phyloP scores from a whole-genome alignment of 2,113 vertebrate genomes.

The Clarias macrocephalus region DNA sequence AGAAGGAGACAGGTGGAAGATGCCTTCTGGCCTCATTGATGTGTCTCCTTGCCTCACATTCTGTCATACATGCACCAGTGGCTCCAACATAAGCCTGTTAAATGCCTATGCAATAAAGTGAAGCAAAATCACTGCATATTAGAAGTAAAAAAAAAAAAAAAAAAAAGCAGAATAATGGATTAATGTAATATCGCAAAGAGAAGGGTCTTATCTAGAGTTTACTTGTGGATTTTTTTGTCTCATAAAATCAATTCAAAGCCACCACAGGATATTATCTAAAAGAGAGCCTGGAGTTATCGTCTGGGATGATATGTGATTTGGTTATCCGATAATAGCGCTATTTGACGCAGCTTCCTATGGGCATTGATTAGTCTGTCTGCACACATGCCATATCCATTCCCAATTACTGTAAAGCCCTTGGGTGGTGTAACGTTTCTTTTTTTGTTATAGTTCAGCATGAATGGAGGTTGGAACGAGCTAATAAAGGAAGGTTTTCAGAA shows the following conservation, averaged over 20 bases:
- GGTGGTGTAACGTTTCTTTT: conserved; percentile 38
- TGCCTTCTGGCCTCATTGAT: conserved; percentile 55
- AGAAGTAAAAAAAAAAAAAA: background rate
- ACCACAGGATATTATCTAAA: conserved; percentile 34
- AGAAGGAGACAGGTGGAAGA: conserved; percentile 56
- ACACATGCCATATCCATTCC: conserved; percentile 51
- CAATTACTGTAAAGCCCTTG: conserved; percentile 51
- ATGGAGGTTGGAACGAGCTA: conserved; percentile 5
- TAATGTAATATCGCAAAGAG: conserved; percentile 13
- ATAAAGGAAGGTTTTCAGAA: conserved; percentile 30
- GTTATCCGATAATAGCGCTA: conserved; percentile 48
- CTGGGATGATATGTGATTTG: conserved; percentile 32
- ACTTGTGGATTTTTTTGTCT: background rate
- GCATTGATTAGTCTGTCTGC: conserved; percentile 51
- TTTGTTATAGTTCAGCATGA: conserved; percentile 41
- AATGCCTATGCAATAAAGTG: conserved; percentile 54
- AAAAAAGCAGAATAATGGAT: conserved; percentile 40
- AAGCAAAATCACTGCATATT: conserved; percentile 2
- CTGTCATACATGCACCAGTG: conserved; percentile 59
- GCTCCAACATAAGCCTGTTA: conserved; percentile 42
- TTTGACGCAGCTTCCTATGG: conserved; percentile 35
- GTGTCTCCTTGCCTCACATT: conserved; percentile 61
- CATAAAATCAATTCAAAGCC: conserved; percentile 39
- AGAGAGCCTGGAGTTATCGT: conserved; percentile 19
- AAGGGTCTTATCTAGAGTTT: conserved; percentile 26